These are phyloP conservation scores for Sarcoramphus papa DNA, from an alignment of 2,797 vertebrate genomes.

Conservation along the genomic window DNA sequence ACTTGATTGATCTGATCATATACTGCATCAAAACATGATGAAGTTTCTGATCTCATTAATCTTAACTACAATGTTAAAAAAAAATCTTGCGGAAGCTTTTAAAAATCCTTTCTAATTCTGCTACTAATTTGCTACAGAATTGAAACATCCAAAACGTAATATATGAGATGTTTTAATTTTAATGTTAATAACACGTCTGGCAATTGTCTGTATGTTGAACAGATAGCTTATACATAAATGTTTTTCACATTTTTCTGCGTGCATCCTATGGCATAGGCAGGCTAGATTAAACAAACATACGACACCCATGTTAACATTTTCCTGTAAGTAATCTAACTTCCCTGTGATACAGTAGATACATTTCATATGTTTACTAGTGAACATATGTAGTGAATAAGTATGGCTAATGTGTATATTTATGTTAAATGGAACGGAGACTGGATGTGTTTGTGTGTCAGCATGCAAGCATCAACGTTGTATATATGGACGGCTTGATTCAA, in stretches of 20 bases:
- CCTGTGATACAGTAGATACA: not conserved
- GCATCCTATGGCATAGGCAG: not conserved
- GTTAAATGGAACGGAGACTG: slow-evolving; percentile 36
- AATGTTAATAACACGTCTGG: not conserved
- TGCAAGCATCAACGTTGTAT: not conserved
- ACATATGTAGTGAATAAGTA: not conserved
- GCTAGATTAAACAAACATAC: slow-evolving; percentile 61
- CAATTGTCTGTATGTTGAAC: not conserved
- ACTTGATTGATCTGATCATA: not conserved
- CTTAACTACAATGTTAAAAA: not conserved
- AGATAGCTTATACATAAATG: not conserved
- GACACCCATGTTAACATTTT: slow-evolving; percentile 3
- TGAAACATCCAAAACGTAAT: not conserved
- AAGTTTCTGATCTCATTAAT: not conserved
- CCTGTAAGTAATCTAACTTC: not conserved
- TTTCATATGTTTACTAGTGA: not conserved
- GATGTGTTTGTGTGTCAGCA: not conserved
- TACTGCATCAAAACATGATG: not conserved
- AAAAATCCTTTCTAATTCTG: not conserved
- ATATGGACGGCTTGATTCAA: not conserved
- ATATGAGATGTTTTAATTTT: not conserved
- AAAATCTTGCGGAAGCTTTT: not conserved
- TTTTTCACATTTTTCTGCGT: not conserved
- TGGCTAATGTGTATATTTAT: not conserved
- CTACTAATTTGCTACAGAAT: not conserved